These are phyloP conservation scores for Cotesia typhae DNA, from an alignment of 1,140 invertebrate species.

Conservation along the genomic window DNA sequence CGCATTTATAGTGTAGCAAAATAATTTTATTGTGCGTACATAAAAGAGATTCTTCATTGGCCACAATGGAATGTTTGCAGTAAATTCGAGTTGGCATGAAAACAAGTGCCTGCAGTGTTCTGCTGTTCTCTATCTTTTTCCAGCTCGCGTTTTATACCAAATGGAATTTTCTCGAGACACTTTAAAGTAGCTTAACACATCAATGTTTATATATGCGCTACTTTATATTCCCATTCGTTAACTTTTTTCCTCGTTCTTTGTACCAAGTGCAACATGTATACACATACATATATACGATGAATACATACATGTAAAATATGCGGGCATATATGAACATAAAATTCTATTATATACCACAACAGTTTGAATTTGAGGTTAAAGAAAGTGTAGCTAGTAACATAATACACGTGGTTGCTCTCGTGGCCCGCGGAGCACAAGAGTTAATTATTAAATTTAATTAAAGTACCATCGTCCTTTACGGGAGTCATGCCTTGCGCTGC, in stretches of 20 bases:
- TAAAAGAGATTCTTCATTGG: slow-evolving; percentile 15
- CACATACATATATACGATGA: not conserved
- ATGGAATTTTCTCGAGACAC: slow-evolving; percentile 24
- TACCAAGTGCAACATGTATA: no score
- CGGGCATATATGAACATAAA: no score
- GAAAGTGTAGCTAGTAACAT: not conserved
- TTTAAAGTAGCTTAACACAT: slow-evolving; percentile 1
- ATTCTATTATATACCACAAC: no score
- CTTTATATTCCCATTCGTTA: no score
- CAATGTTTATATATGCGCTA: not conserved
- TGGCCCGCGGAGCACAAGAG: slow-evolving; percentile 11
- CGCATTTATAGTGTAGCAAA: not conserved
- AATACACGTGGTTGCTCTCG: slow-evolving; percentile 23
- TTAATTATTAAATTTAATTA: slow-evolving; percentile 54
- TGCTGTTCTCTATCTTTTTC: no score
- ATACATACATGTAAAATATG: not conserved
- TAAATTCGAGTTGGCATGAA: slow-evolving; percentile 24
- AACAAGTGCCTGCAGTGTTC: slow-evolving; percentile 16
- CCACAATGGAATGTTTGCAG: not conserved
- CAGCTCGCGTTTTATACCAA: not conserved
- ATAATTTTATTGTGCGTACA: slow-evolving; percentile 31
- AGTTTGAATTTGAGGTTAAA: not conserved
- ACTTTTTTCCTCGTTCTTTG: not conserved
- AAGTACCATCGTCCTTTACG: slow-evolving; percentile 35
- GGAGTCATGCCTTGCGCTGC: slow-evolving; percentile 26